These are phyloP conservation scores for Hydropotes inermis DNA, from an alignment of 2,113 vertebrate species.

Conservation along the genomic window DNA sequence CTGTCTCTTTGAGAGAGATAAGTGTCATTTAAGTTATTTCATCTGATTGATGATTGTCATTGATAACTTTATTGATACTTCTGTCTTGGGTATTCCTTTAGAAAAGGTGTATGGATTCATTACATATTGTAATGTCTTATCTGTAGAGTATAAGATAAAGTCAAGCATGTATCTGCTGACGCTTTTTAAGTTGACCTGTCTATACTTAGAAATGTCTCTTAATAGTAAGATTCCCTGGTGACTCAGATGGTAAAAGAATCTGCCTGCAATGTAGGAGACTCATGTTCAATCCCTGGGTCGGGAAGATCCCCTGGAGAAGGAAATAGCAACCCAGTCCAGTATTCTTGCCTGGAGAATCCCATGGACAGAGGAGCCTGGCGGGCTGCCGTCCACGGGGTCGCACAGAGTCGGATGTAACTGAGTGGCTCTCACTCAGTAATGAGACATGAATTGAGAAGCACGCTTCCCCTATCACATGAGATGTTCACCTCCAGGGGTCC, in stretches of 20 bases:
- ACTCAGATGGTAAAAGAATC: not conserved
- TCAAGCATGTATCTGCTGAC: not conserved
- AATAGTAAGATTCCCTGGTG: not conserved
- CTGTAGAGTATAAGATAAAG: not conserved
- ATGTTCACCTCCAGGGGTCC: not conserved
- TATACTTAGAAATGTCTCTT: not conserved
- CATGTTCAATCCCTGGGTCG: not conserved
- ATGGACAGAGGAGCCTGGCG: not conserved
- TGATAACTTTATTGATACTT: not conserved
- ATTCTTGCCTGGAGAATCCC: not conserved
- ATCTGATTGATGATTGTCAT: not conserved
- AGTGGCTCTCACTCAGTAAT: not conserved
- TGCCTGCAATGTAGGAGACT: not conserved
- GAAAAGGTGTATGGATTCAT: not conserved
- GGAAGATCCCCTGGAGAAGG: not conserved
- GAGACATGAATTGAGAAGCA: not conserved
- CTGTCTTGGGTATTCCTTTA: not conserved
- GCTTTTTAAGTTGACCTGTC: not conserved
- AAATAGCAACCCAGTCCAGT: not conserved
- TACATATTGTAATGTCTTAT: not conserved
- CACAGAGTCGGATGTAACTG: not conserved
- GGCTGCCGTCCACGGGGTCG: rapidly evolving
- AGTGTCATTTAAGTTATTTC: not conserved
- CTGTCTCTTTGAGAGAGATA: not conserved
- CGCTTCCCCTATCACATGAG: rapidly evolving